These are phyloP conservation scores for Acrocephalus arundinaceus DNA, from an alignment of 2,113 vertebrate genomes.

Conservation along the genomic window DNA sequence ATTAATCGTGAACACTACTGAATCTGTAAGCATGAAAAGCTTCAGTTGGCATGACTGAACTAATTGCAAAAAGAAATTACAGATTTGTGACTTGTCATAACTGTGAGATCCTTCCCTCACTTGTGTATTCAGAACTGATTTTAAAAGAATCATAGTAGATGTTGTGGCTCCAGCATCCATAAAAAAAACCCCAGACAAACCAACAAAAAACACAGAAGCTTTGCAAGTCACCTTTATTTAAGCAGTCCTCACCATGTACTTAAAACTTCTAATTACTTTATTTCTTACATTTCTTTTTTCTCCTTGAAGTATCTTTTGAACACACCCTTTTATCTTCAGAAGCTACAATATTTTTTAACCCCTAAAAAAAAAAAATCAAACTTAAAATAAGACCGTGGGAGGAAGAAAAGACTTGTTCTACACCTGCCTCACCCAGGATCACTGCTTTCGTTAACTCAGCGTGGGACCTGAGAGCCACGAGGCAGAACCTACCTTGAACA, in stretches of 20 bases:
- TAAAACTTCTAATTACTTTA: not conserved
- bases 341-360: not conserved
- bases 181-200: not conserved
- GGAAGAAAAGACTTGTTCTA: not conserved
- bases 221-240: not conserved
- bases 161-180: not conserved
- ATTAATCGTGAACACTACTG: not conserved
- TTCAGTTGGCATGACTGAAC: not conserved
- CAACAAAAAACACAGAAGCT: not conserved
- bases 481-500: not conserved
- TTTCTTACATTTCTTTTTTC: not conserved
- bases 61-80: not conserved
- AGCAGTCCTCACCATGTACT: not conserved
- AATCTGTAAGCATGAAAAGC: not conserved
- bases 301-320: constrained; percentile 8
- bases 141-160: not conserved
- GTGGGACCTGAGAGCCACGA: not conserved
- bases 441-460: fast-evolving
- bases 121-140: not conserved
- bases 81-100: not conserved
- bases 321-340: not conserved
- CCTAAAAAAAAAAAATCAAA: not conserved
- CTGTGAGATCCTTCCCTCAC: not conserved
- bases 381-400: not conserved
- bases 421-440: not conserved